phyloP scores from a whole-genome alignment of 2,888 invertebrate species.

The Eilema depressum region DNA sequence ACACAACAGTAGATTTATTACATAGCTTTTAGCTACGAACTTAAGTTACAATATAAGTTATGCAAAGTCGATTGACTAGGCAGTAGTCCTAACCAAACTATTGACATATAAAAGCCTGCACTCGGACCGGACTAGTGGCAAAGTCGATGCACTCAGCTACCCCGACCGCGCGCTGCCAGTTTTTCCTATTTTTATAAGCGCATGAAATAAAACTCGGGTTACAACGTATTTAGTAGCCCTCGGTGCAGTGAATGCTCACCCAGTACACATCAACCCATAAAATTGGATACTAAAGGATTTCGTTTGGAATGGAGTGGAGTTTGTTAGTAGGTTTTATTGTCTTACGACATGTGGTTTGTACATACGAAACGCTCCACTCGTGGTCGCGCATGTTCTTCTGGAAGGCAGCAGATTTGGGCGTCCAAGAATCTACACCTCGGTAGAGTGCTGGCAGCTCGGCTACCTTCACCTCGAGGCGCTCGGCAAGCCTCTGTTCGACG shows the following conservation, averaged over 20 bases:
- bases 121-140: slow-evolving; percentile 59
- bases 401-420: slow-evolving; percentile 89
- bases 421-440: slow-evolving; percentile 91
- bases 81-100: slow-evolving; percentile 18
- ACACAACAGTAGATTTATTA: background rate
- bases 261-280: slow-evolving; percentile 48
- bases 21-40: background rate
- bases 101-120: slow-evolving; percentile 54
- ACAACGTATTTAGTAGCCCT: slow-evolving; percentile 43
- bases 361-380: slow-evolving; percentile 88
- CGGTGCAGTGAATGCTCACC: slow-evolving; percentile 30
- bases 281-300: slow-evolving; percentile 26
- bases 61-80: too few relatives aligned
- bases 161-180: slow-evolving; percentile 52
- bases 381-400: slow-evolving; percentile 86
- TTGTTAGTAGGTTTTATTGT: slow-evolving; percentile 62
- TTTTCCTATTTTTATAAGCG: slow-evolving; percentile 58
- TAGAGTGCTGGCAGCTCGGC: slow-evolving; percentile 90
- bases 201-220: slow-evolving; percentile 43
- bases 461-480: slow-evolving; percentile 84
- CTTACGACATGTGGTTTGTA: slow-evolving; percentile 67
- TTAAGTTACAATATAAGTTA: background rate
- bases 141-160: slow-evolving; percentile 66
- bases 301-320: slow-evolving; percentile 26
- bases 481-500: slow-evolving; percentile 82